These are phyloP conservation scores for Emesis furor DNA, from an alignment of 2,888 invertebrate species.

Conservation along the genomic window DNA sequence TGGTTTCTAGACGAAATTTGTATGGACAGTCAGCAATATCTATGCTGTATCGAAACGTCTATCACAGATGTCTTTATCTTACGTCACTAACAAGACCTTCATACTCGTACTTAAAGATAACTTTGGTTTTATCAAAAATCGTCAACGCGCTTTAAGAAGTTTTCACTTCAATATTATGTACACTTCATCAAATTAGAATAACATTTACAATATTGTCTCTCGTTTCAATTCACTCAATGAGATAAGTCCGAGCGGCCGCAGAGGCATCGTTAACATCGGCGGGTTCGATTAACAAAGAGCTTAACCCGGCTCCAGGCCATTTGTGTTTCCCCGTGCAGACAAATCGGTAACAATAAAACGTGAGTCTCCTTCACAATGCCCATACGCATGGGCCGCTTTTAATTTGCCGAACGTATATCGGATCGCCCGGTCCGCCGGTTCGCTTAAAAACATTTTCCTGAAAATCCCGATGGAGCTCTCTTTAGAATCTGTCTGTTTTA, in stretches of 20 bases:
- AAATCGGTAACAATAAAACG: slow-evolving; percentile 90
- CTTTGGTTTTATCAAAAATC: too few relatives aligned
- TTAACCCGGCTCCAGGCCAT: slow-evolving; percentile 87
- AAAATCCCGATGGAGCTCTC: slow-evolving; percentile 83
- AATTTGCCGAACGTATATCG: slow-evolving; percentile 89
- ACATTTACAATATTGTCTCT: slow-evolving; percentile 5
- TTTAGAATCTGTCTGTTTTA: slow-evolving; percentile 78
- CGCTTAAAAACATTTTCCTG: slow-evolving; percentile 88
- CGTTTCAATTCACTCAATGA: slow-evolving; percentile 67
- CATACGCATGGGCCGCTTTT: slow-evolving; percentile 90
- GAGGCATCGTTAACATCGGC: slow-evolving; percentile 82
- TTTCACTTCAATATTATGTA: background rate
- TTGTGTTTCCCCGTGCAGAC: slow-evolving; percentile 89
- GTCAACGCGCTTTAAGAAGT: too few relatives aligned
- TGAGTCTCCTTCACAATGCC: slow-evolving; percentile 86
- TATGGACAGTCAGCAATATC: too few relatives aligned
- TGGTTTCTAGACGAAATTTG: too few relatives aligned
- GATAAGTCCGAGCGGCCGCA: slow-evolving; percentile 72
- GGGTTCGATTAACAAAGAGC: slow-evolving; percentile 88
- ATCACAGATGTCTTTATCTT: too few relatives aligned
- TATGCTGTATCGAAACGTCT: too few relatives aligned
- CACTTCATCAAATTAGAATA: slow-evolving; percentile 15
- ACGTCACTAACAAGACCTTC: too few relatives aligned
- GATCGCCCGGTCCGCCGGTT: slow-evolving; percentile 82
- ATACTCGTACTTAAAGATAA: too few relatives aligned